phyloP scores from a whole-genome alignment of 2,113 vertebrate species.

The Lepus americanus region DNA sequence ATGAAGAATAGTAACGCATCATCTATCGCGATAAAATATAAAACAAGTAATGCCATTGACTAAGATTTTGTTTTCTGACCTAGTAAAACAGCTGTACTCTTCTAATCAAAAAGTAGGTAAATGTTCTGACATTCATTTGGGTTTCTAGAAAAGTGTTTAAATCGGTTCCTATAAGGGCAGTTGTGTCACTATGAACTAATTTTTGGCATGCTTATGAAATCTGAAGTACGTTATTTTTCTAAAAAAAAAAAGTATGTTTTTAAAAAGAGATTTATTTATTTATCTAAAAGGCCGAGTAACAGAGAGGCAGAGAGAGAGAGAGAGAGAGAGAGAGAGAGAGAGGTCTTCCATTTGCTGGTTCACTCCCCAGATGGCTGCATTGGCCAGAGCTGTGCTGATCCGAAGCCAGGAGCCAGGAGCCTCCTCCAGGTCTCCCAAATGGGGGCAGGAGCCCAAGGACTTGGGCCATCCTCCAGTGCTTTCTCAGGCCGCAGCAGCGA shows the following conservation, averaged over 20 bases:
- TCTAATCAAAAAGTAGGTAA: neutral
- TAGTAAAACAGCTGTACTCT: neutral
- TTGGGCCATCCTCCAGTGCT: too few species aligned
- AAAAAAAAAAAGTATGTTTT: neutral
- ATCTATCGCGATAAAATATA: neutral
- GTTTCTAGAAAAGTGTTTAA: neutral
- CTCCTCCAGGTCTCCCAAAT: too few species aligned
- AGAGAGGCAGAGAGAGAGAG: too few species aligned
- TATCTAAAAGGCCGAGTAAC: too few species aligned
- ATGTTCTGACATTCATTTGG: neutral
- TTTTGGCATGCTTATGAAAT: neutral
- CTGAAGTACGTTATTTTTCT: neutral
- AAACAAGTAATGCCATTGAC: neutral
- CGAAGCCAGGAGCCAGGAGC: too few species aligned
- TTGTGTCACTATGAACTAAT: neutral
- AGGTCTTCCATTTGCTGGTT: too few species aligned
- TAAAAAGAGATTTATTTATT: too few species aligned
- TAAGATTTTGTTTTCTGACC: neutral
- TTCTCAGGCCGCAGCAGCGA: too few species aligned
- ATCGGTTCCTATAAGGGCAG: neutral
- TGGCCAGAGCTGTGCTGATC: too few species aligned
- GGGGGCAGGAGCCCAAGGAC: too few species aligned
- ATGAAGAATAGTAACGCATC: neutral
- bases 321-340: too few species aligned
- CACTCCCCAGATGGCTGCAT: too few species aligned